Conservation (phyloP, 2,797 vertebrate genomes). For the Chiroxiphia lanceolata region DNA sequence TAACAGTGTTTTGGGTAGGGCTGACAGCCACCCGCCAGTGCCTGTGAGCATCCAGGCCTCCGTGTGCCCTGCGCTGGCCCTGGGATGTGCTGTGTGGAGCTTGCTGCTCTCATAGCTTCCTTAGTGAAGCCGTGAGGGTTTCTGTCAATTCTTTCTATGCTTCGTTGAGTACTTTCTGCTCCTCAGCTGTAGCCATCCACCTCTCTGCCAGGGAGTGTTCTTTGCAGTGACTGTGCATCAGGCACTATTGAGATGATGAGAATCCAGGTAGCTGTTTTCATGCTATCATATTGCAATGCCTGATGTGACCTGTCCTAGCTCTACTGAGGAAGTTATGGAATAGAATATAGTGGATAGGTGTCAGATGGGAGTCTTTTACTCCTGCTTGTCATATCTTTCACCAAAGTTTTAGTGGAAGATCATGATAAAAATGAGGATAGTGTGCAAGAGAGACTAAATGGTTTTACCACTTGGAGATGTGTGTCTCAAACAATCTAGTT, state of each 20-base stretch:
- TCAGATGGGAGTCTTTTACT: not conserved
- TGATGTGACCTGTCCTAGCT: not conserved
- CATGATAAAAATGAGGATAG: not conserved
- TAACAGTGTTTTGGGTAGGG: not conserved
- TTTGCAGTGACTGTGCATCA: not conserved
- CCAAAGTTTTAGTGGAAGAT: not conserved
- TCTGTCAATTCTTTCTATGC: not conserved
- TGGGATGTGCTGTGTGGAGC: not conserved
- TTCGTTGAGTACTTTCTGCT: not conserved
- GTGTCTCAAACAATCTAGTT: not conserved
- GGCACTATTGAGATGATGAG: not conserved
- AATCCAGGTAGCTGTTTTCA: not conserved
- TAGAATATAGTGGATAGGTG: not conserved
- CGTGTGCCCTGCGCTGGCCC: fast-evolving
- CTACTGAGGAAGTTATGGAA: not conserved
- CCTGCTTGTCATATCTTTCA: not conserved
- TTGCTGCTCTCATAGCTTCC: not conserved
- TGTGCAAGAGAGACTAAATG: not conserved
- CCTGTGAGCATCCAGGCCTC: not conserved
- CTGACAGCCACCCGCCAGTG: not conserved
- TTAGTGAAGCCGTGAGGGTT: not conserved
- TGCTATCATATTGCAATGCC: not conserved
- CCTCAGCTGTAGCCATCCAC: not conserved
- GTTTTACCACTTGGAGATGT: not conserved
- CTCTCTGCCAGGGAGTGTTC: not conserved